A percentile compares a stretch with the other conserved stretches of the same genome.
phyloP scores from a whole-genome alignment of 2,113 vertebrate genomes.

The Tretioscincus oriximinensis region DNA sequence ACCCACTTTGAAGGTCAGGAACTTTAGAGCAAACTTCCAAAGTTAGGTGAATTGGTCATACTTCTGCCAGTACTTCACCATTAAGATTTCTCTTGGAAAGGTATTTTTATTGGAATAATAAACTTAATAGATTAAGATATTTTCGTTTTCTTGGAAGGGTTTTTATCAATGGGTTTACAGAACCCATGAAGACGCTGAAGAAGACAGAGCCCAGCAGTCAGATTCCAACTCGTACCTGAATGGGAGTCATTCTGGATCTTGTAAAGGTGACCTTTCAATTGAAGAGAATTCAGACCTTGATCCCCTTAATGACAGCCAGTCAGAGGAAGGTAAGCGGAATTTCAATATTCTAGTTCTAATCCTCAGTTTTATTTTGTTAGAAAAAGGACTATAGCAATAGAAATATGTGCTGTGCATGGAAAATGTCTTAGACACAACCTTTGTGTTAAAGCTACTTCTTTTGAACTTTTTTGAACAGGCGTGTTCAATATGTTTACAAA shows the following conservation, averaged over 20 bases:
- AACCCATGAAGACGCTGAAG: slow-evolving; percentile 88
- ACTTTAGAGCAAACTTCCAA: no score
- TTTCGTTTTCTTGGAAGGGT: slow-evolving; percentile 62
- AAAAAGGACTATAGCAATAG: not conserved
- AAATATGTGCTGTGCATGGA: not conserved
- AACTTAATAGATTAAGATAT: not conserved
- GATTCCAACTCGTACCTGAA: slow-evolving; percentile 54
- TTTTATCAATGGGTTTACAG: slow-evolving; percentile 90
- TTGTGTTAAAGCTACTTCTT: no score
- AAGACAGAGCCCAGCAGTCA: slow-evolving; percentile 73
- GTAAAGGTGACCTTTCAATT: slow-evolving; percentile 35
- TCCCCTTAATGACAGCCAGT: slow-evolving; percentile 44
- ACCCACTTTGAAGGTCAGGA: no score
- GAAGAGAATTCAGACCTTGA: slow-evolving; percentile 50
- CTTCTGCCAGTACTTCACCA: no score
- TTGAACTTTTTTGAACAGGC: not conserved
- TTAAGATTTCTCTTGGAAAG: no score
- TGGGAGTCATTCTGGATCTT: slow-evolving; percentile 41
- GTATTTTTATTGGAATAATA: not conserved
- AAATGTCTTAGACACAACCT: no score
- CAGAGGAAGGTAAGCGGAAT: slow-evolving; percentile 65
- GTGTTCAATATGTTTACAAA: not conserved
- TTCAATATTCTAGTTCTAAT: not conserved
- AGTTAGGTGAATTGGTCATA: no score
- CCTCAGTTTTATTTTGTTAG: not conserved